Base-by-base conservation (phyloP, 2,888 invertebrate genomes). In the Azorinus chamasolen region DNA sequence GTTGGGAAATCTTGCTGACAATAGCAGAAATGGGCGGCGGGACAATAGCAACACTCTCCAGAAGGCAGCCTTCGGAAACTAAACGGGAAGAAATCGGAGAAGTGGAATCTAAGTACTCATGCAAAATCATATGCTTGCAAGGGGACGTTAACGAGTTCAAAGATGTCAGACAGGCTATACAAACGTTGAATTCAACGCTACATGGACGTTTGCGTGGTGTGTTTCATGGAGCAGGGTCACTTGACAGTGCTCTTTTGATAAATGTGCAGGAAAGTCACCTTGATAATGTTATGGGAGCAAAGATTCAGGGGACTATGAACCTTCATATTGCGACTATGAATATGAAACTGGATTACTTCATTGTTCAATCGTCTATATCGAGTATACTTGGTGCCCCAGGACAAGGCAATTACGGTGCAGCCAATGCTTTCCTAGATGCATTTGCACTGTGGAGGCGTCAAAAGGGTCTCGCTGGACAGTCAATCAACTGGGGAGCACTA, bases 401-500 rank as follows among this genome's bases (percentile, higher is more conserved):
- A 0, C 88, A 89, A 46, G 74, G 79, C n/a, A 88, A 86, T 65
- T 87, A 89, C 63, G 83, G 79, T 8, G 82, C 86, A 16, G 88
- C 75, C 10, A 87, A 87, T 71, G 63, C 83, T 3, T 88, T 88
- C 43, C 32, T 79, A 69, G 88, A 88, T 59, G 59, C 79, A 4
- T 50, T 88, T 25, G 84, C 86, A 6, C 54, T 69, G 22, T 83
- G 77, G 45, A 70, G 88, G 12, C 62, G 84, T 8, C 18, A 32
- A 4, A 22, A 43, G 8, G 83, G 83, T 22, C 55, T 84, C 8
- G 39, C 66, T 37, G 86, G 75, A n/a, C 86, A 87, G 53, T 71
- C 72, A 46, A 84, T 89, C 10, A 87, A 88, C 55, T 89, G 89
- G 89, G 85, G 87, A 14, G 69, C 85, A 1, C 43, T 88, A 25